Percentiles rank a stretch among this genome's conserved stretches.
These are phyloP conservation scores for Drosophila meridiana DNA, from an alignment of 2,888 invertebrate species.

Conservation along the genomic window DNA sequence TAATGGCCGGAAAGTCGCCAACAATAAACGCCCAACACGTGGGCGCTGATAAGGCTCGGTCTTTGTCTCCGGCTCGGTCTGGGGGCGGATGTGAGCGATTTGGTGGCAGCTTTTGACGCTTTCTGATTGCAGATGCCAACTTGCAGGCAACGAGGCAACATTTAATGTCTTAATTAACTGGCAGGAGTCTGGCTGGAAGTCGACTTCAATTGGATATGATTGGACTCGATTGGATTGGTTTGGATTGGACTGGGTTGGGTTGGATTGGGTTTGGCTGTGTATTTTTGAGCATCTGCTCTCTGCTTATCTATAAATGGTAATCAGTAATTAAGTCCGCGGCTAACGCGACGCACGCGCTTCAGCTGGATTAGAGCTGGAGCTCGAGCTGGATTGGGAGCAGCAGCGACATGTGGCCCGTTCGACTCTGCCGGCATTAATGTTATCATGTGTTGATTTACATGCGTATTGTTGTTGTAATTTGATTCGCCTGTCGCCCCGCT, in stretches of 20 bases:
- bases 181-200: constrained; percentile 24
- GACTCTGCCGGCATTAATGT: constrained; percentile 45
- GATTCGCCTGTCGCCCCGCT: constrained; percentile 48
- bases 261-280: constrained; percentile 14
- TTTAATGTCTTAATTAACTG: constrained; percentile 80
- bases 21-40: constrained; percentile 71
- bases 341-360: constrained; percentile 63
- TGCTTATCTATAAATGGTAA: constrained; percentile 81
- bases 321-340: constrained; percentile 80
- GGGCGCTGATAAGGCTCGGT: constrained; percentile 71
- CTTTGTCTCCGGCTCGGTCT: constrained; percentile 5
- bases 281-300: constrained; percentile 19
- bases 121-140: constrained; percentile 52
- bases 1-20: constrained; percentile 76
- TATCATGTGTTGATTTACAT: constrained; percentile 79
- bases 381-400: constrained; percentile 36
- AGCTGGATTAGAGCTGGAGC: constrained; percentile 11
- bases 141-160: constrained; percentile 52
- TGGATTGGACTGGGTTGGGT: not conserved
- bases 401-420: constrained; percentile 39
- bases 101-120: constrained; percentile 57
- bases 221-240: constrained; percentile 11
- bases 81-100: constrained; percentile 81
- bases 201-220: constrained; percentile 30
- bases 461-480: constrained; percentile 61